Evolutionary conservation across 1,140 invertebrate genomes (phyloP).

Genomic region (Rhopalosiphum padi): DNA sequence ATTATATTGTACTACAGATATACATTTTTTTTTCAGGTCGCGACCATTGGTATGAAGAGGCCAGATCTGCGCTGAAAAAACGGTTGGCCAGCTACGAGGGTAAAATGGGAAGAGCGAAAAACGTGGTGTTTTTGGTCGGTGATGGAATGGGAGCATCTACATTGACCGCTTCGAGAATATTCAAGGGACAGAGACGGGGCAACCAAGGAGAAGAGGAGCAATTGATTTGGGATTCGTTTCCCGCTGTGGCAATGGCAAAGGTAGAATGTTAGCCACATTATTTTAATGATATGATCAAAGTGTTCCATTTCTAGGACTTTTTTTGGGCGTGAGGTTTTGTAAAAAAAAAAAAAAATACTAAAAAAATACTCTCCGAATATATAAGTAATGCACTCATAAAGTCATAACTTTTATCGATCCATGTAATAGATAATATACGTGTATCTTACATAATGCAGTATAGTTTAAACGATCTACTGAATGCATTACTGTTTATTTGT

Average conservation of each 20-base stretch:
- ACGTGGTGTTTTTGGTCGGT: constrained; percentile 80
- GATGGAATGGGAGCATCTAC: constrained; percentile 84
- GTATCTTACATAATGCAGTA: no score
- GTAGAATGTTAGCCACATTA: constrained; percentile 64
- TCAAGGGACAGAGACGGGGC: constrained; percentile 66
- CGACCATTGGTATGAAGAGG: constrained; percentile 62
- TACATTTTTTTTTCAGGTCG: constrained; percentile 59
- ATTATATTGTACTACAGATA: background rate
- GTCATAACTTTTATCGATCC: no score
- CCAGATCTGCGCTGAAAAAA: constrained; percentile 59
- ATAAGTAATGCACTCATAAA: no score
- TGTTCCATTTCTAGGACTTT: background rate
- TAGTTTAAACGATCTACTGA: no score
- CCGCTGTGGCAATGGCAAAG: constrained; percentile 74
- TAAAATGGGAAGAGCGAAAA: constrained; percentile 62
- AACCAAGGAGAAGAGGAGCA: constrained; percentile 71
- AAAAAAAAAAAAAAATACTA: no score
- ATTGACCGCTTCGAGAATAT: constrained; percentile 76
- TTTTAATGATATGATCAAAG: background rate
- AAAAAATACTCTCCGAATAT: no score
- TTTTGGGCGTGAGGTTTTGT: no score
- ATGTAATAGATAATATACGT: no score
- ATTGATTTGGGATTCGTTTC: constrained; percentile 77
- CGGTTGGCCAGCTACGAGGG: constrained; percentile 47
- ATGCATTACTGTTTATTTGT: no score